Evolutionary conservation across 2,888 invertebrate genomes (phyloP).

Genomic region (Eupithecia tripunctaria): DNA sequence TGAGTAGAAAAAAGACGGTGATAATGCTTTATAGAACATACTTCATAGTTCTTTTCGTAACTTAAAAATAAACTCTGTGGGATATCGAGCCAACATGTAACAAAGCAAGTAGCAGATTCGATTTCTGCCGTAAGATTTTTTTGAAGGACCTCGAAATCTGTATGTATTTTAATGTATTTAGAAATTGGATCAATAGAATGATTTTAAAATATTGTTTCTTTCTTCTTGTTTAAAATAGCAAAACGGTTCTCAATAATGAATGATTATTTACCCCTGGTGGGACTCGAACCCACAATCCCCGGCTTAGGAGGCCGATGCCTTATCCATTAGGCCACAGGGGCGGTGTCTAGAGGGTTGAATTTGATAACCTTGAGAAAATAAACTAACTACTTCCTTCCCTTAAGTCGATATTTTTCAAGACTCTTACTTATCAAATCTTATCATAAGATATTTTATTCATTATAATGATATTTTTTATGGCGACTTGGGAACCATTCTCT

Average conservation of each 20-base stretch:
- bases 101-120: neutral
- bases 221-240: too few relatives aligned
- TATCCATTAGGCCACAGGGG: conserved; percentile 92
- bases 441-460: too few relatives aligned
- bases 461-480: too few relatives aligned
- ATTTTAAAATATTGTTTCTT: too few relatives aligned
- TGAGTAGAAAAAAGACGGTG: neutral
- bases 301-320: conserved; percentile 92
- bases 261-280: conserved; percentile 86
- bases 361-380: neutral
- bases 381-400: neutral
- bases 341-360: conserved; percentile 45
- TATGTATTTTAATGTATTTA: neutral
- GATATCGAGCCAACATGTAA: neutral
- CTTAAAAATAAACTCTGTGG: too few relatives aligned
- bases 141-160: neutral
- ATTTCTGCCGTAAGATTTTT: neutral
- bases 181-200: neutral
- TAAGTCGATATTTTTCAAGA: too few relatives aligned
- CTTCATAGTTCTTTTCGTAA: too few relatives aligned
- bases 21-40: neutral
- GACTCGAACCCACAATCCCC: conserved; percentile 91
- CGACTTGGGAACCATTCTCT: too few relatives aligned
- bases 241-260: neutral
- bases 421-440: too few relatives aligned